Conservation (phyloP, 2,797 vertebrate species). For the Danio choprae region DNA sequence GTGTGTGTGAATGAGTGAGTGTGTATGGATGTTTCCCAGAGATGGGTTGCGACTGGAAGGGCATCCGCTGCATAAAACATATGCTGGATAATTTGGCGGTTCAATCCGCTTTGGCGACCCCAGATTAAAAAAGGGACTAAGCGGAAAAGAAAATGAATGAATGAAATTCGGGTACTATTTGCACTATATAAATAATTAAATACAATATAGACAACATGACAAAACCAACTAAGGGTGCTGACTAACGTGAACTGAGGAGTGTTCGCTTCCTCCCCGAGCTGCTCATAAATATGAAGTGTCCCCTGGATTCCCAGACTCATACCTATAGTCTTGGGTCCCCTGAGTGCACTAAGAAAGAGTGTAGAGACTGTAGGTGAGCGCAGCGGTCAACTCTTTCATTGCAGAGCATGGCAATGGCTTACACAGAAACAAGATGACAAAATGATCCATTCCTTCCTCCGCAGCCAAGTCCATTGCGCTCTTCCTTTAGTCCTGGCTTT, state of each 20-base stretch:
- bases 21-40: too few relatives aligned
- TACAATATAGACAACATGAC: background rate
- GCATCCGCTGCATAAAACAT: too few relatives aligned
- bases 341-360: conserved; percentile 14
- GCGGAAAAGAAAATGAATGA: too few relatives aligned
- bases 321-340: background rate
- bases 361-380: conserved; percentile 21
- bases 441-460: conserved; percentile 58
- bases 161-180: background rate
- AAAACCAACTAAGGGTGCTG: background rate
- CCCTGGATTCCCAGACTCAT: conserved; percentile 2
- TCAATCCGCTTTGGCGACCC: too few relatives aligned
- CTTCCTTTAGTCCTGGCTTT: conserved; percentile 49
- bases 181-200: too few relatives aligned
- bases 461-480: conserved; percentile 42
- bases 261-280: background rate
- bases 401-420: conserved; percentile 39
- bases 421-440: conserved; percentile 55
- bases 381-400: conserved; percentile 49
- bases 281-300: conserved; percentile 34
- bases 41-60: too few relatives aligned
- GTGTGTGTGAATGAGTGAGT: too few relatives aligned
- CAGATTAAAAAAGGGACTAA: too few relatives aligned
- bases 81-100: too few relatives aligned
- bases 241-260: background rate